These are phyloP conservation scores for Gambusia affinis DNA, from an alignment of 2,113 vertebrate species.

Conservation along the genomic window DNA sequence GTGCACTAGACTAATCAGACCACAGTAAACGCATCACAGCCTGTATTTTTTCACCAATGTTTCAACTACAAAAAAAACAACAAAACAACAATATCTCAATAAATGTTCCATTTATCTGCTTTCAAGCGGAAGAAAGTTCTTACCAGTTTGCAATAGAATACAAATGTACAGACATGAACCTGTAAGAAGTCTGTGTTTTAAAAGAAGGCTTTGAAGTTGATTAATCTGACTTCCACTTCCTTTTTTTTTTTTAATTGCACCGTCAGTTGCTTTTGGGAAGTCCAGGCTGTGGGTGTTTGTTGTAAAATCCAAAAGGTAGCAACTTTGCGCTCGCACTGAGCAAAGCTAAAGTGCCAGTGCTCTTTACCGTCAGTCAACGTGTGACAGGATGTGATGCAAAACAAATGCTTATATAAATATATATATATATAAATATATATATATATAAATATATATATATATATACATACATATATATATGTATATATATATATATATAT, in stretches of 20 bases:
- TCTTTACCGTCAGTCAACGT: slow-evolving; percentile 23
- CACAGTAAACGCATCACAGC: slow-evolving; percentile 51
- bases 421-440: slow-evolving; percentile 26
- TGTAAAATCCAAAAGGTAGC: slow-evolving; percentile 50
- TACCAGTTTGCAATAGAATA: background rate
- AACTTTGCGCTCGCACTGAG: slow-evolving; percentile 37
- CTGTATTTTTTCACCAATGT: slow-evolving; percentile 39
- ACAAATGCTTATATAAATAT: slow-evolving; percentile 28
- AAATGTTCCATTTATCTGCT: background rate
- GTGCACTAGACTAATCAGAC: slow-evolving; percentile 49
- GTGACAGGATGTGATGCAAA: slow-evolving; percentile 33
- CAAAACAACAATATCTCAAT: background rate
- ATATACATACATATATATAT: slow-evolving; percentile 18
- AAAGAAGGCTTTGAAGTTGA: too few relatives aligned
- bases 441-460: slow-evolving; percentile 24
- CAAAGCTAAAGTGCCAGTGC: slow-evolving; percentile 41
- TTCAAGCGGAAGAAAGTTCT: background rate
- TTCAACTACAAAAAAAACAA: slow-evolving; percentile 42
- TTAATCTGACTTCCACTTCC: background rate
- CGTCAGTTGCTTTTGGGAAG: slow-evolving; percentile 40
- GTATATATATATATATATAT: slow-evolving; percentile 21
- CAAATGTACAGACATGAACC: too few relatives aligned
- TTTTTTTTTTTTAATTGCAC: background rate
- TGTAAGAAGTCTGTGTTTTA: too few relatives aligned
- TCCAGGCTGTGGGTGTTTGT: slow-evolving; percentile 23